phyloP scores from a whole-genome alignment of 2,888 invertebrate species.

The Netelia melanura region DNA sequence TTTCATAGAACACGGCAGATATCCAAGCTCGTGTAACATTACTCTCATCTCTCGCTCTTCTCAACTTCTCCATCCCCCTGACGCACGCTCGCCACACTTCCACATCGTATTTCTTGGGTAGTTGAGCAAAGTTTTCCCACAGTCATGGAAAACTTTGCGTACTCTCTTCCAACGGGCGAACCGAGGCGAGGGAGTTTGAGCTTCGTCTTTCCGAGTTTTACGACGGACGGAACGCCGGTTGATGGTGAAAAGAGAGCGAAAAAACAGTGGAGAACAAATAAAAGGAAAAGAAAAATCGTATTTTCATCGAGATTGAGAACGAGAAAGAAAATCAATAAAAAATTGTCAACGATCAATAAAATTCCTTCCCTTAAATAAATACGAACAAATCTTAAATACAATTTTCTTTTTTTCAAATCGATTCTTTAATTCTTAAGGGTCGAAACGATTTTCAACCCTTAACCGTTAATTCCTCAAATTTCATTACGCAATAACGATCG shows the following conservation, averaged over 20 bases:
- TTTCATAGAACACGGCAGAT: conserved; percentile 22
- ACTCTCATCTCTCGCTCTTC: conserved; percentile 56
- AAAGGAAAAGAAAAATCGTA: conserved; percentile 9
- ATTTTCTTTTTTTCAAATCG: neutral
- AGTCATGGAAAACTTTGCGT: conserved; percentile 67
- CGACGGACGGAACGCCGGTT: conserved; percentile 26
- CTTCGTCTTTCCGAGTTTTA: conserved; percentile 52
- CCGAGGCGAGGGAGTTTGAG: conserved; percentile 48
- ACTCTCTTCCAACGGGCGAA: conserved; percentile 42
- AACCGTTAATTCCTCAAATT: neutral
- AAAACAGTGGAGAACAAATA: neutral
- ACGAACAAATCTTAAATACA: neutral
- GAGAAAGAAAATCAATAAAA: neutral
- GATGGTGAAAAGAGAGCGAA: neutral
- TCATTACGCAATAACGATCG: neutral
- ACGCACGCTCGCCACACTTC: conserved; percentile 14
- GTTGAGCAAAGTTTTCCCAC: conserved; percentile 63
- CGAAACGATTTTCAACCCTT: neutral
- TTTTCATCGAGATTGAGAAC: neutral
- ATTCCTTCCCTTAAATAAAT: neutral
- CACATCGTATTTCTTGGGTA: conserved; percentile 60
- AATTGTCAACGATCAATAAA: neutral
- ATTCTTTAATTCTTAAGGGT: neutral
- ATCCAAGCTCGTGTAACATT: conserved; percentile 50
- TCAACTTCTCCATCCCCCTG: conserved; percentile 40